Evolutionary conservation across 2,113 vertebrate genomes (phyloP), one percentile per base, ranked within the genome.

Genomic region (Pomatorhinus ruficollis): DNA sequence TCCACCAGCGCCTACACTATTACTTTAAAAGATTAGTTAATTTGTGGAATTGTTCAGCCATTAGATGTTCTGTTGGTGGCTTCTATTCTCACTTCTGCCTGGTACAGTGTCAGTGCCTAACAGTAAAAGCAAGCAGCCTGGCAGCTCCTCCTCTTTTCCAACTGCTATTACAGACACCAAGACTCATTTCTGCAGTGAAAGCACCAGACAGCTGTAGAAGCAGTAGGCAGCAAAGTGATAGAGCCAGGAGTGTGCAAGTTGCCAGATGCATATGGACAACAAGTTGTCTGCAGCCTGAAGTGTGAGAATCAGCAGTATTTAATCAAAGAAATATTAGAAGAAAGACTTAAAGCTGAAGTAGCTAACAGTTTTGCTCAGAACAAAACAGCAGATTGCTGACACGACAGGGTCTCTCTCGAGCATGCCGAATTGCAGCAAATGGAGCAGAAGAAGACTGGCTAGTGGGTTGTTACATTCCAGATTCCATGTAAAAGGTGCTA

Each of bases 141-240:
- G 86, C 83, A 96, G 49, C n/a, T 84, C 76, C 71, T 85, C 50
- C 68, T 90, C 72, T 35, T 52, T 92, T 74, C 88, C 79, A 84
- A 63, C 88, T 81, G 85, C 64, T 82, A 1, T 14, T 75, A 72
- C 84, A 97, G 83, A 54, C 57, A 93, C 25, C 4, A 3, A 89
- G 72, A 44, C 40, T 86, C 68, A 53, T 96, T 93, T 90, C 31
- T 95, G 88, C 93, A 91, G 63, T 0, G 30, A 93, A 96, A 83
- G 91, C 93, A 83, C 47, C 15, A 83, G 96, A 96, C 96, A 97
- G 89, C 92, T 96, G 96, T 82, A 96, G 83, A 94, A 97, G 69
- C 96, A 89, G 93, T 78, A 92, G 96, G 96, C 72, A 95, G 93
- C 93, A 94, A 95, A 96, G 69, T 1, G 80, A 83, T 35, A n/a